These are phyloP conservation scores for Acomys russatus DNA, from an alignment of 2,797 vertebrate species.

Conservation along the genomic window DNA sequence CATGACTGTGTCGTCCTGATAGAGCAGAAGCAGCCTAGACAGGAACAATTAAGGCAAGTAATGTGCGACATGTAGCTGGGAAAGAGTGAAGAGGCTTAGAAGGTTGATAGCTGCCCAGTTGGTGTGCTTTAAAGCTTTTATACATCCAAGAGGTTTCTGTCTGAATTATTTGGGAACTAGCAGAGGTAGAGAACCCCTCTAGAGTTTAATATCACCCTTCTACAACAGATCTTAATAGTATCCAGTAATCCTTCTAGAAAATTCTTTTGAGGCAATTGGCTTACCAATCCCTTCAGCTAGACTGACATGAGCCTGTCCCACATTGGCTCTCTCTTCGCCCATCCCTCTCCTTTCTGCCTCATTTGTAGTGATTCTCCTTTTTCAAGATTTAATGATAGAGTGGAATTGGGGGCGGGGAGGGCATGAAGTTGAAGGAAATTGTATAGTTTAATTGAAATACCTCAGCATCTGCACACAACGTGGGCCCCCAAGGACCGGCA, in stretches of 20 bases:
- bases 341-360: background rate
- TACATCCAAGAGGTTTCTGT: too few relatives aligned
- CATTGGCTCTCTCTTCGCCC: background rate
- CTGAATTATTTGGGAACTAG: too few relatives aligned
- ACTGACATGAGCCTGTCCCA: background rate
- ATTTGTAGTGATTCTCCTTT: background rate
- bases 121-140: too few relatives aligned
- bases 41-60: too few relatives aligned
- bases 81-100: too few relatives aligned
- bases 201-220: too few relatives aligned
- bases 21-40: too few relatives aligned
- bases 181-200: too few relatives aligned
- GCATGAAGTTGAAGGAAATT: background rate
- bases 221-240: background rate
- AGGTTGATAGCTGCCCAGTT: too few relatives aligned
- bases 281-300: background rate
- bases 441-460: background rate
- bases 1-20: too few relatives aligned
- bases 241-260: constrained; percentile 22
- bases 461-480: background rate
- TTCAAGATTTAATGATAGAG: constrained; percentile 13
- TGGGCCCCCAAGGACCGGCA: background rate
- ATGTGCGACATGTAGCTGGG: too few relatives aligned
- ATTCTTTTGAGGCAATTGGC: background rate
- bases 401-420: too few relatives aligned